Evolutionary conservation across 2,113 vertebrate genomes (phyloP), one percentile per base, ranked within the genome.

Genomic region (Sterrhoptilus dennistouni): DNA sequence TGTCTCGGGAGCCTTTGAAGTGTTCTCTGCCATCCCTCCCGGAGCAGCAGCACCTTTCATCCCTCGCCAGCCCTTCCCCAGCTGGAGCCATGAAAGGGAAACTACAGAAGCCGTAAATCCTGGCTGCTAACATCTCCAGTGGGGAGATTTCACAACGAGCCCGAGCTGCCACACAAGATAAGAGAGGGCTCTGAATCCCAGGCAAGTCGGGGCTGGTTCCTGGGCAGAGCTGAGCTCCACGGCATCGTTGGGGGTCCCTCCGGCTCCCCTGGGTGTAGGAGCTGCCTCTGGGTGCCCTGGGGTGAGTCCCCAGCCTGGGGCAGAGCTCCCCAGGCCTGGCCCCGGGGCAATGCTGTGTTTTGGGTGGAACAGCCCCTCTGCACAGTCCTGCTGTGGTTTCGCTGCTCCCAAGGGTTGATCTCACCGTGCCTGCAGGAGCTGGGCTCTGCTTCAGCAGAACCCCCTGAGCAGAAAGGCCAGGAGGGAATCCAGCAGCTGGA

Each of bases 11-110:
- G 97, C 96, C 98, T 98, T 98, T 97, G 97, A 98, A 97, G 97
- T 98, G 78, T 33, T 96, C 91, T 88, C 98, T 97, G 96, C 63
- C 97, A 97, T 97, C 96, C 96, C 93, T 98, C 97, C 98, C 50
- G 10, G 57, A 88, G 92, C 77, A 25, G 93, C 94, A 95, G 93
- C 94, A 95, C 72, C 96, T 98, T 98, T 98, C 95, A 98, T 98
- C 98, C 97, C 87, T 96, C 96, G 97, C 98, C 98, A 98, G 94
- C 93, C 69, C 53, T 96, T 97, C 96, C 97, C 91, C 96, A 97
- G 95, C 96, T 96, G 94, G 96, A 95, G 96, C 97, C 95, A 97
- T 96, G 94, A 97, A 97, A 97, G 95, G 95, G 95, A 95, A 97
- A 97, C 84, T 94, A 96, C 96, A 96, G 93, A 93, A 94, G 74